These are phyloP conservation scores for Oryzias curvinotus DNA, from an alignment of 2,113 vertebrate genomes.

Conservation along the genomic window DNA sequence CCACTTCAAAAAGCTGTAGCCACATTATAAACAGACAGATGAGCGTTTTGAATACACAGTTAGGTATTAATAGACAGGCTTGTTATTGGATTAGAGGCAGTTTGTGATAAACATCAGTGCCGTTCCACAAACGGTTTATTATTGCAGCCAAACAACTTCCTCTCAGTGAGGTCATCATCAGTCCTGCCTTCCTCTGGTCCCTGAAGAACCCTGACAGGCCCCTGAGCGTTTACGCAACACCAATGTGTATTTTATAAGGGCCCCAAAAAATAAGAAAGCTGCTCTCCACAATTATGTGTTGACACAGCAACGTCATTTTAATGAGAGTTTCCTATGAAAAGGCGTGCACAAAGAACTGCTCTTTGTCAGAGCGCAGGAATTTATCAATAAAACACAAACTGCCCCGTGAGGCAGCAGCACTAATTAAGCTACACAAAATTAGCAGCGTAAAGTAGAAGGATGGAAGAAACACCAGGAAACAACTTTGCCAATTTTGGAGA, in stretches of 20 bases:
- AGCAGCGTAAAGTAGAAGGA: neutral
- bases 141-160: slow-evolving; percentile 44
- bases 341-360: slow-evolving; percentile 2
- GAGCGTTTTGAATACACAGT: neutral
- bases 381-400: too few species aligned
- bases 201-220: slow-evolving; percentile 9
- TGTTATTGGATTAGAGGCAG: neutral
- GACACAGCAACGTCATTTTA: slow-evolving; percentile 48
- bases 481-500: neutral
- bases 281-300: slow-evolving; percentile 24
- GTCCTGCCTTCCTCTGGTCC: slow-evolving; percentile 24
- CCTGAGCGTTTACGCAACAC: neutral
- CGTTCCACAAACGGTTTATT: slow-evolving; percentile 18
- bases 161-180: slow-evolving; percentile 18
- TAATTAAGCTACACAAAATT: slow-evolving; percentile 4
- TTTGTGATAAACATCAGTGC: slow-evolving; percentile 19
- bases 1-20: too few species aligned
- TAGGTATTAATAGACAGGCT: slow-evolving; percentile 10
- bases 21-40: too few species aligned
- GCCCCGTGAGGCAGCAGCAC: neutral
- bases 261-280: slow-evolving; percentile 17
- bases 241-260: slow-evolving; percentile 2
- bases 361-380: slow-evolving; percentile 5
- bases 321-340: slow-evolving; percentile 28
- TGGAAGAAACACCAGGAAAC: slow-evolving; percentile 2